Base-by-base conservation (phyloP, 2,797 vertebrate genomes). In the Xenopus petersii region DNA sequence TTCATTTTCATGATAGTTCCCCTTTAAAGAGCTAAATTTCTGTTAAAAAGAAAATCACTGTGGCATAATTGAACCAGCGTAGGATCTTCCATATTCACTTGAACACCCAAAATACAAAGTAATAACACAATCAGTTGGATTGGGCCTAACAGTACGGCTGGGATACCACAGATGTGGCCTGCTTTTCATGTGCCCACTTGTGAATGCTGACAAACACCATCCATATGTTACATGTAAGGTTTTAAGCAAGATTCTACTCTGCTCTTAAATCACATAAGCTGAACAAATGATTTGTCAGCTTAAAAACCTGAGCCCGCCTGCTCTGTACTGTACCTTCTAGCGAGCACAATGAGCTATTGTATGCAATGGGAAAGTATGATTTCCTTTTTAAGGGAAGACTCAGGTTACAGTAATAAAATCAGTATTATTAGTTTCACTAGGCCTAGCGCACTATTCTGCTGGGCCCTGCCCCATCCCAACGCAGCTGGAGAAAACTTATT, bases 391-490 rank as follows among this genome's bases (percentile, higher is more conserved):
- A 72, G 69, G 13, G 56, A 74, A 74, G 67, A 70, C 71, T 79
- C 77, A 66, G 67, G 67, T 79, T 79, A 79, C 77, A 79, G 77
- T 79, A 74, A 74, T 79, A 79, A 74, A 74, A 79, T 64, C 67
- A 66, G 62, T 71, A 79, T 79, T 79, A 79, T 79, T 79, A 79
- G 71, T 70, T 79, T 74, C 71, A 79, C 77, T 70, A 74, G 71
- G 49, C 60, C 67, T 62, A 21, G 67, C 60, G 55, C 58, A 61
- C 64, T 47, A 74, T 54, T 65, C 59, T 74, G 36, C 66, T 66
- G 33, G 42, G 51, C 49, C 65, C 67, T 66, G 61, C 36, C 30
- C 33, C 54, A 61, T 46, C 61, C 70, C 61, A 79, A 79, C 69
- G 49, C 26, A 58, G 17, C 54, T 24, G 42, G 51, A 73, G 46